Evolutionary conservation across 1,140 invertebrate species (phyloP), one percentile per base, ranked within the genome.

Genomic region (Parasteatoda tepidariorum): DNA sequence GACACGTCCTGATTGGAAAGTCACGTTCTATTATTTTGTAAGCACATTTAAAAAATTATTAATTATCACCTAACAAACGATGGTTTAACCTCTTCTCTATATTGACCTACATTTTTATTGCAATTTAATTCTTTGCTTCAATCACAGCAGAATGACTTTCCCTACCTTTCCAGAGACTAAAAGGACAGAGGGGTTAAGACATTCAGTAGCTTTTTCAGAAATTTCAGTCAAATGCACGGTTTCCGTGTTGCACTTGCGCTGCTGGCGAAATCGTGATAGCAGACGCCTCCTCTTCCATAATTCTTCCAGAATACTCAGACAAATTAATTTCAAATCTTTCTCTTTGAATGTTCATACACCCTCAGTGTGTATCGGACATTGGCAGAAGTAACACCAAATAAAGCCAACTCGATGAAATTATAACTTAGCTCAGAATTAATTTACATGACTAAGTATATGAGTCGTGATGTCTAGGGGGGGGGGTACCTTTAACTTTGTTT

Each of bases 301-400:
- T n/a, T 78, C 74, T 66, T 66, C 13, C 15, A 24, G 11, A 31
- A 9, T 31, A 38, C 48, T 57, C 24, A 74, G 54, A 66, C 74
- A 66, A 78, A 78, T 78, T 78, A 78, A 76, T 78, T 78, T 78
- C 28, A 28, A 57, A 26, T 68, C 62, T 38, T 33, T 67, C 31
- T 81, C 73, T 84, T 28, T 85, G 9, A 48, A 48, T 48, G 38
- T 48, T 48, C 38, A 48, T 48, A 48, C 15, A 71, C 73, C 64
- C 84, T 84, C 31, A 26, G 78, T 48, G n/a, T 41, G 18, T 57
- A 41, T 84, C 31, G 31, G 28, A 24, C 3, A 26, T 18, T 9
- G 59, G 33, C 55, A 66, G 48, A 31, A 62, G 18, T 81, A 31
- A 41, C 26, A 38, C 31, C 9, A 48, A 54, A 33, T 55, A 22